A percentile compares a stretch with the other conserved stretches of the same genome.
phyloP scores from a whole-genome alignment of 2,113 vertebrate genomes.

The Peromyscus maniculatus region DNA sequence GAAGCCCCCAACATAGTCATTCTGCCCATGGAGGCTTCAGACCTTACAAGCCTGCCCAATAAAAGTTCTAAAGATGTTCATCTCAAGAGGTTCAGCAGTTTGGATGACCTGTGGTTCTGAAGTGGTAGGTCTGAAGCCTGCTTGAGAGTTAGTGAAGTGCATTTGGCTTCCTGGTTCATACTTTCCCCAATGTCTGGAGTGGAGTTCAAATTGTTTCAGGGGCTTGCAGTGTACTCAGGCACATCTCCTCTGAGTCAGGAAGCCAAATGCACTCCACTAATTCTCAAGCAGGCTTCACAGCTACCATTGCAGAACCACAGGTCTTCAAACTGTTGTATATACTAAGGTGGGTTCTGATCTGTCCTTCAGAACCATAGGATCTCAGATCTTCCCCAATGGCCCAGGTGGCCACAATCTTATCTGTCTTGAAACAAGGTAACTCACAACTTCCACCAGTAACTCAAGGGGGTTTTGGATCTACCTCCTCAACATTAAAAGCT shows the following conservation, averaged over 20 bases:
- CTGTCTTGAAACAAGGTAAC: background rate
- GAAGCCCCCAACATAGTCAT: background rate
- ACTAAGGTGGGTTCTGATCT: background rate
- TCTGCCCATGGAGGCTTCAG: background rate
- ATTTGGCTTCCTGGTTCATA: background rate
- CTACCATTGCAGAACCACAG: background rate
- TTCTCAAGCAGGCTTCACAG: background rate
- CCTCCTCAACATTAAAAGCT: background rate
- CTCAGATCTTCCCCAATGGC: background rate
- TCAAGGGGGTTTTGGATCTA: background rate
- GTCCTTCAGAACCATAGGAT: too few relatives aligned
- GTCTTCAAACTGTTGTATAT: background rate
- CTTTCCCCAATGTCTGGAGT: background rate
- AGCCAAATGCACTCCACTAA: background rate
- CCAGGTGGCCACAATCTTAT: background rate
- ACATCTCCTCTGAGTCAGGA: background rate
- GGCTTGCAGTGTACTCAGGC: background rate
- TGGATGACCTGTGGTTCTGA: too few relatives aligned
- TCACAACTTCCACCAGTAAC: too few relatives aligned
- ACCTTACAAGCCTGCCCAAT: background rate
- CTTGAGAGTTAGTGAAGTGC: too few relatives aligned
- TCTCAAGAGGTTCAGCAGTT: background rate
- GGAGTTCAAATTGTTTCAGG: background rate
- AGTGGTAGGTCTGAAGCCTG: too few relatives aligned
- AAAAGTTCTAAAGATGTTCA: background rate